Base-by-base conservation (phyloP, 2,113 vertebrate species). In the Zosterops lateralis region DNA sequence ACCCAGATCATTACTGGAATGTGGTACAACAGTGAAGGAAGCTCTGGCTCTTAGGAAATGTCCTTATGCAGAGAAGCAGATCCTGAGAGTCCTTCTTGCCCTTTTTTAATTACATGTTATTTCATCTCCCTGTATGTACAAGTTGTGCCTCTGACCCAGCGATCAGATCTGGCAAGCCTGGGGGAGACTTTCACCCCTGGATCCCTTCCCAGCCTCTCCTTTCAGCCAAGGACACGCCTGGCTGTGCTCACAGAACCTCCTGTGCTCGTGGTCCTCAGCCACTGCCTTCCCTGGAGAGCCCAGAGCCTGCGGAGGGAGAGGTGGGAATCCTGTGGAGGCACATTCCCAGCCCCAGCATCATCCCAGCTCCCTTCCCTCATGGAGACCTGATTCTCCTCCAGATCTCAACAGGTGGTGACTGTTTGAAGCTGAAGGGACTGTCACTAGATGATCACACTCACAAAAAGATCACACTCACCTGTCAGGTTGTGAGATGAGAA, bases 21-120 rank as follows among this genome's bases (percentile, higher is more conserved):
- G 0, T 25, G 24, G 17, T n/a, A 6, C 10, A 31, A 1, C 0
- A 1, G 8, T 7, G 20, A 32, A 61, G 17, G 31, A 14, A 2
- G 24, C 31, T 65, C 57, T 45, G 53, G 9, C 19, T 47, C 32
- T 71, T 24, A 13, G 3, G 24, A 75, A 83, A 53, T 1, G 1
- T 28, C 36, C 45, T 61, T 11, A 38, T 84, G 54, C 18, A 51
- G 38, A 34, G 12, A 18, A 65, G 36, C 5, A 16, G 58, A 42
- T 57, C 42, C 58, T 65, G 3, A 0, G 58, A 26, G 54, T 66
- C 51, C 19, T 31, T 38, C 15, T 9, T 61, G 6, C 51, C 13
- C 21, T 45, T 90, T 66, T 10, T 3, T 9, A 45, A 6, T 14
- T 6, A 25, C 0, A 0, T 24, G 0, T 36, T 51, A 5, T 73